Conservation (phyloP, 2,888 invertebrate genomes). For the Cataglyphis cursor region DNA sequence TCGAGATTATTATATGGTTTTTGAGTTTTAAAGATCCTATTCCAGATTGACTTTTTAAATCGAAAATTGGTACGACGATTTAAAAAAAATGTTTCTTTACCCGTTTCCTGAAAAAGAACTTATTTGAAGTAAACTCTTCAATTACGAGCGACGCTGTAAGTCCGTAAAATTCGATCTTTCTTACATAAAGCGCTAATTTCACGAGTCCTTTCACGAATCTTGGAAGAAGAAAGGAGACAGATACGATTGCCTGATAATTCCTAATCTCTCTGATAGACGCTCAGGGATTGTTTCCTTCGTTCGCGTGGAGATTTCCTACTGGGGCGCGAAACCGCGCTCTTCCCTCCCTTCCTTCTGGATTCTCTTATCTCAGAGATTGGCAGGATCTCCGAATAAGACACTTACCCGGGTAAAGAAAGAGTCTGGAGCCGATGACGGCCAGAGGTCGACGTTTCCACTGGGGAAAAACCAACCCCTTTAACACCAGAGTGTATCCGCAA, state of each 20-base stretch:
- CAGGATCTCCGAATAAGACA: slow-evolving; percentile 62
- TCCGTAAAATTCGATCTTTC: not conserved
- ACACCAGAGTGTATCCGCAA: slow-evolving; percentile 87
- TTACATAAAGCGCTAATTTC: slow-evolving; percentile 15
- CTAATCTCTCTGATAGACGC: slow-evolving; percentile 26
- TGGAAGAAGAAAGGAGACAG: not conserved
- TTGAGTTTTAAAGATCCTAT: not conserved
- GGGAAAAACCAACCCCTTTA: slow-evolving; percentile 91
- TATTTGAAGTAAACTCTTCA: not conserved
- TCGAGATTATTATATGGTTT: not conserved
- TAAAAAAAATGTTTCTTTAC: not conserved
- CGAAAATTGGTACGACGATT: not conserved
- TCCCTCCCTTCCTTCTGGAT: slow-evolving; percentile 3
- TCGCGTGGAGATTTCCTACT: not conserved
- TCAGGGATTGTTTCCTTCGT: slow-evolving; percentile 3
- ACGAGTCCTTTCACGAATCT: not conserved
- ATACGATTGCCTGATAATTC: slow-evolving; percentile 14
- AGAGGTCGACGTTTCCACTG: slow-evolving; percentile 90
- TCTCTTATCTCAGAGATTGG: slow-evolving; percentile 48
- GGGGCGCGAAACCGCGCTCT: not conserved
- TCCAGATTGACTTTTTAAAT: not conserved
- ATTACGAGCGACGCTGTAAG: not conserved
- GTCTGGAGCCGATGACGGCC: slow-evolving; percentile 89
- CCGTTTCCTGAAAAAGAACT: not conserved
- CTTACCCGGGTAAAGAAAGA: slow-evolving; percentile 89